phyloP scores from a whole-genome alignment of 2,888 invertebrate genomes.

The Hipparchia sbordonii region DNA sequence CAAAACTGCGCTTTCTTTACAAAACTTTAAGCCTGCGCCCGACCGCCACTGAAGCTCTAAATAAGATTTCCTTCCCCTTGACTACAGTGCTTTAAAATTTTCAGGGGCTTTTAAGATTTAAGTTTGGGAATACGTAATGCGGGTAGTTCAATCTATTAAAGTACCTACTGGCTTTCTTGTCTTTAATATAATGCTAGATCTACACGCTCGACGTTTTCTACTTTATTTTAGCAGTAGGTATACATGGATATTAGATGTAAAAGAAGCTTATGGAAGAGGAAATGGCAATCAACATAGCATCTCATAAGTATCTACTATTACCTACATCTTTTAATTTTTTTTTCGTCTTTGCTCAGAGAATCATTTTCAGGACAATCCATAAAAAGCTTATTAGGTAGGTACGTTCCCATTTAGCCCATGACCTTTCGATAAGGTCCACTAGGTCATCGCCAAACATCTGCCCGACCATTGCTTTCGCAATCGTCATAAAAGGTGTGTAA shows the following conservation, averaged over 20 bases:
- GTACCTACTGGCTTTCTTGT: neutral
- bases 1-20: conserved; percentile 32
- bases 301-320: too few species aligned
- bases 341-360: neutral
- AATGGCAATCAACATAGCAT: too few species aligned
- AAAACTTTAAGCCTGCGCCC: conserved; percentile 36
- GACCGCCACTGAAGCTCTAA: conserved; percentile 36
- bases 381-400: neutral
- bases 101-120: conserved; percentile 58
- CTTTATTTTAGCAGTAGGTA: too few species aligned
- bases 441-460: neutral
- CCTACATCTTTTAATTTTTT: neutral
- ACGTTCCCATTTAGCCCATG: neutral
- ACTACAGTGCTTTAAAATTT: conserved; percentile 37
- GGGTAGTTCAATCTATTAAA: conserved; percentile 37
- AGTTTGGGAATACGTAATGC: conserved; percentile 64
- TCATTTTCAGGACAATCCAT: neutral
- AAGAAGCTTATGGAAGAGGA: too few species aligned
- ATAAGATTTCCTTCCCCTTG: conserved; percentile 36
- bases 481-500: neutral
- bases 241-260: too few species aligned
- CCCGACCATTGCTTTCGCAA: neutral
- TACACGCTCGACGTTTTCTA: too few species aligned
- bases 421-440: neutral
- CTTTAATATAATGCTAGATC: neutral